Base-by-base conservation (phyloP, 2,888 invertebrate genomes). In the Rapana venosa region DNA sequence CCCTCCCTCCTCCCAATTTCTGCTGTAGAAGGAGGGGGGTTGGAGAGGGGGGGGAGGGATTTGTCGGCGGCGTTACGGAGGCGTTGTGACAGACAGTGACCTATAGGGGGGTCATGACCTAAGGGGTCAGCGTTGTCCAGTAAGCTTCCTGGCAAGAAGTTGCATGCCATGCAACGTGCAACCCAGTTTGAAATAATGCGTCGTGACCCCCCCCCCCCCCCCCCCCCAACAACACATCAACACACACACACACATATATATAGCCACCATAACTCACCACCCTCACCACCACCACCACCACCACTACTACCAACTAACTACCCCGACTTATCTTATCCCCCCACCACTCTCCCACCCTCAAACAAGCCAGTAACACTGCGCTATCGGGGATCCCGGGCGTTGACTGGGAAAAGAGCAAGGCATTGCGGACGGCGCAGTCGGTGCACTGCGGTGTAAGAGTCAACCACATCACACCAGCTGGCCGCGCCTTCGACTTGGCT, bases 11-110 rank as follows among this genome's bases (percentile, higher is more conserved):
- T 91, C 93, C 93, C 93, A 92, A 47, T 47, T 47, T 47, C n/a
- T 47, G 47, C 47, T 47, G 47, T 8, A 47, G 47, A 8, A 47
- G 47, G 2, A 5, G 47, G 47, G 47, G 47, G 8, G 47, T n/a
- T 5, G 47, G 47, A 47, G 47, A 47, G 47, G 47, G 47, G 47
- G 47, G 2, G 47, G 47, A 47, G 47, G 47, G 47, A 47, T 47
- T 47, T 47, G 47, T 47, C 47, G 47, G 47, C 47, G 4, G 8
- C 47, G 47, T 47, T 47, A 47, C 47, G 95, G 95, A 94, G 94
- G 93, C 92, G 94, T 94, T 93, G 93, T 94, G 94, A 94, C 94
- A 94, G 95, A 93, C 94, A 95, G 94, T 93, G 93, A 93, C 93
- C 94, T 94, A 94, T 94, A n/a, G n/a, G 47, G 8, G 47, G 47